phyloP scores from a whole-genome alignment of 1,140 invertebrate genomes.

The Apolygus lucorum region DNA sequence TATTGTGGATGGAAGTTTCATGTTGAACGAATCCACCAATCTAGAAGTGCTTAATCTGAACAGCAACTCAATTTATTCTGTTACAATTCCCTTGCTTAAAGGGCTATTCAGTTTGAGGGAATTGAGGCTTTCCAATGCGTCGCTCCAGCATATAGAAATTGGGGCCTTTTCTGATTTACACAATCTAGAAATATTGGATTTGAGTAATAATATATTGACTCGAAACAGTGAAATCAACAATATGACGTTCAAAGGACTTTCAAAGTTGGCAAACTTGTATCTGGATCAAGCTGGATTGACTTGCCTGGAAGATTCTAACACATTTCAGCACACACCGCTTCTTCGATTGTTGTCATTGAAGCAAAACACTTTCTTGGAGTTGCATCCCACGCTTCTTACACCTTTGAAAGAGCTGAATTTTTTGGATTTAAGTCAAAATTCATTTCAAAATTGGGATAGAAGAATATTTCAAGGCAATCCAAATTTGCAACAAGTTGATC shows the following conservation, averaged over 20 bases:
- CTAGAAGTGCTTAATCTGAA: not conserved
- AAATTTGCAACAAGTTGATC: not conserved
- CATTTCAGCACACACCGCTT: not conserved
- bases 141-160: not conserved
- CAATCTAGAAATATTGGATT: constrained; percentile 6
- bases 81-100: not conserved
- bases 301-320: not conserved
- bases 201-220: constrained; percentile 30
- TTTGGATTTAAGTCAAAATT: constrained; percentile 19
- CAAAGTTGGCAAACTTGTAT: not conserved
- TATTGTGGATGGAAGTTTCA: not conserved
- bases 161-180: not conserved
- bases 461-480: constrained; percentile 6
- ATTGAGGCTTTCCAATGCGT: not conserved
- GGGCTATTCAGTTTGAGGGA: not conserved
- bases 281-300: constrained; percentile 1
- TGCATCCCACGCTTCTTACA: not conserved
- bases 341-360: constrained; percentile 11
- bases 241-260: constrained; percentile 25
- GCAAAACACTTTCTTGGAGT: not conserved
- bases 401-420: constrained; percentile 3
- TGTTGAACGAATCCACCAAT: not conserved
- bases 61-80: not conserved
- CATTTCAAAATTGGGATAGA: constrained; percentile 13
- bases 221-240: constrained; percentile 25